Base-by-base conservation (phyloP, 2,113 vertebrate species). In the Panurus biarmicus region DNA sequence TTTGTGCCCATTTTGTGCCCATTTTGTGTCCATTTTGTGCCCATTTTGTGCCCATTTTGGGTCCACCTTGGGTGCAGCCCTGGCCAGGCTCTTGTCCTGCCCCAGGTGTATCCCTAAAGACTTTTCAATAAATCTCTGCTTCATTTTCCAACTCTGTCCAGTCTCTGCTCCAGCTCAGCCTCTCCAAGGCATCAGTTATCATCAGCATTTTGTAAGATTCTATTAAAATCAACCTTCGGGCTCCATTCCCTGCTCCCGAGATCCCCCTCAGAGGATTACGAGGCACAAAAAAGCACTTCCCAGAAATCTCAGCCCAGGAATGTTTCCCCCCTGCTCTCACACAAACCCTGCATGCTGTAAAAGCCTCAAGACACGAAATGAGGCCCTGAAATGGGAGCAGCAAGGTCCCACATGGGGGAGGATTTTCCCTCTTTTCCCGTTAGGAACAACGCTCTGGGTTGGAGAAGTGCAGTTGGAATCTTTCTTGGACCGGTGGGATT, bases 401-500 rank as follows among this genome's bases (percentile, higher is more conserved):
- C 58, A 61, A 61, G 54, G 14, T 38, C 40, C 57, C 70, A 14
- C 28, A 7, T n/a, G n/a, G 22, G 0, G 28, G 5, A 8, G 12
- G 1, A 12, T 47, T 51, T 56, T 24, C 35, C 50, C 22, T 35
- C 40, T 44, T 65, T 50, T 70, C 45, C 80, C 51, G 5, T 31
- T 17, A 6, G 56, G 50, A 84, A 40, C 21, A 47, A 42, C 22
- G 4, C 20, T 28, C 29, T 7, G 10, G 80, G 35, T 1, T 1
- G 23, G 54, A 53, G 78, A 21, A 26, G 11, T 33, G 18, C 16
- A 45, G 35, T 15, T 2, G 2, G 56, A 54, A 40, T 11, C 36
- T 0, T 13, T 24, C 10, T 35, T 14, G 76, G 29, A 14, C 2
- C 0, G 1, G 9, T 5, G 29, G 40, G 19, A 11, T 33, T 35